Evolutionary conservation across 1,140 invertebrate species (phyloP), one percentile per base, ranked within the genome.

Genomic region (Calephelis virginiensis): DNA sequence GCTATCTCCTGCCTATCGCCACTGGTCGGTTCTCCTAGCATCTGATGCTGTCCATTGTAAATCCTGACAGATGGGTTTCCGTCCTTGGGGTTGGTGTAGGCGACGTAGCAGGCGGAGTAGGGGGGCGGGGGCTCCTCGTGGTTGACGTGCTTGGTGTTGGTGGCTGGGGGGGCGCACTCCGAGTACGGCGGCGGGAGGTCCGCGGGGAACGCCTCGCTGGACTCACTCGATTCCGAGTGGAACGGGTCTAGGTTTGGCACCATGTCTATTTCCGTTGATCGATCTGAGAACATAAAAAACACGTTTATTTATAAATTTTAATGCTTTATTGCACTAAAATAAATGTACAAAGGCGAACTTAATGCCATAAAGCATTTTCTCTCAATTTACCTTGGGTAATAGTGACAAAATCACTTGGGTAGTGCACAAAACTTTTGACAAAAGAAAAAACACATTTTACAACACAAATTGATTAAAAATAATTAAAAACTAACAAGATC

Each of bases 181-280:
- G 79, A 83, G 68, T 87, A 87, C 0, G 85, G 82, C 12, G 85
- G 85, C 1, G 85, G 83, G 0, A 75, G 69, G 45, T 81, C 82
- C 6, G 60, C 66, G 9, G 50, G 40, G 40, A 43, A 38, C 10
- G 28, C 38, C 0, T 68, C 61, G 45, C 64, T 72, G n/a, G 65
- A 67, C 8, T 72, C 74, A 0, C 73, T 68, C 8, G 66, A 62
- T 4, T 70, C 69, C 0, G 47, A 17, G n/a, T 79, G 71, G 4
- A 68, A 68, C 7, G 66, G 63, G 40, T 70, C 46, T 8, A 56
- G 50, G 1, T 63, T 49, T 38, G 63, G 13, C 12, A 68, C 67
- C 43, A 63, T 49, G 49, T 69, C 66, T 43, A 48, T 48, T 40
- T 67, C 63, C 1, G 40, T 56, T n/a, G 65, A 60, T 17, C 43